These are phyloP conservation scores for Saccopteryx bilineata DNA, from an alignment of 2,113 vertebrate species.

Conservation along the genomic window DNA sequence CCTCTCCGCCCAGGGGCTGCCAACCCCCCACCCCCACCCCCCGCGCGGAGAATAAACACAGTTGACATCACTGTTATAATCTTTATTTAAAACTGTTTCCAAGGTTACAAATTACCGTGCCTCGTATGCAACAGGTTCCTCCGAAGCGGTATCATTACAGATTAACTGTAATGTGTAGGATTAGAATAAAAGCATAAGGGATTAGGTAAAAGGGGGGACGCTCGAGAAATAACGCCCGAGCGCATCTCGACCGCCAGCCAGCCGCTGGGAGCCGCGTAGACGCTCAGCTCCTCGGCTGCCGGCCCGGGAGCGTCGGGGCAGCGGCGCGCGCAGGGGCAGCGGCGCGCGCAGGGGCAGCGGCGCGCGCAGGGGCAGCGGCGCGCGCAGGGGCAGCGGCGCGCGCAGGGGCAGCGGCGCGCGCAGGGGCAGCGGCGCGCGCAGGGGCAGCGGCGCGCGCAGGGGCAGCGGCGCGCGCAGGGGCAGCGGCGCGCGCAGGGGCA, in stretches of 20 bases:
- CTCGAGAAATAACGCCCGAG: constrained; percentile 79
- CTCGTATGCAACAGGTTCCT: constrained; percentile 95
- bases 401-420: background rate
- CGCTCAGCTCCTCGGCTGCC: background rate
- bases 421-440: background rate
- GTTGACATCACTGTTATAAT: constrained; percentile 92
- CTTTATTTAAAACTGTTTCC: constrained; percentile 97
- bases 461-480: background rate
- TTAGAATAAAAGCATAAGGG: constrained; percentile 88
- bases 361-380: background rate
- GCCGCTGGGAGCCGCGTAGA: background rate
- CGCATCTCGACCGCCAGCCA: constrained; percentile 9
- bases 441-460: background rate
- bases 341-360: background rate
- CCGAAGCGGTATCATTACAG: constrained; percentile 93
- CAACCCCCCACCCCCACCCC: constrained; percentile 78
- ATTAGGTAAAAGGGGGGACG: constrained; percentile 84
- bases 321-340: background rate
- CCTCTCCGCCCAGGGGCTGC: constrained; percentile 48
- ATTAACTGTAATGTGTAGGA: constrained; percentile 88
- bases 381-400: background rate
- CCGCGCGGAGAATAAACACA: constrained; percentile 89
- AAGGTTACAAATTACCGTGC: constrained; percentile 98
- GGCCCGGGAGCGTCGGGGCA: background rate
- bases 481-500: background rate